Evolutionary conservation across 2,113 vertebrate genomes (phyloP).

Genomic region (Otocyon megalotis): DNA sequence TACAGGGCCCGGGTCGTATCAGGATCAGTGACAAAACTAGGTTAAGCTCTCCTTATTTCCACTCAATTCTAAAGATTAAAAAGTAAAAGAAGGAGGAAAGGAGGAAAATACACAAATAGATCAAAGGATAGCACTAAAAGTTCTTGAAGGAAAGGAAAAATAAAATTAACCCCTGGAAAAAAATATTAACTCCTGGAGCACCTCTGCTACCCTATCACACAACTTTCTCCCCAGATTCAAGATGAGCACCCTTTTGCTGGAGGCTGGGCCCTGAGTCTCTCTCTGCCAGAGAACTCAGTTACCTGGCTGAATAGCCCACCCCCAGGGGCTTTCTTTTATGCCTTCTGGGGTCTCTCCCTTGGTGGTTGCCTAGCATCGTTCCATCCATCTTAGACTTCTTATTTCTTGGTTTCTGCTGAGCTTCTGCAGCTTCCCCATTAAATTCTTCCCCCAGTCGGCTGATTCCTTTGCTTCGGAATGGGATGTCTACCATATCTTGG

Average conservation of each 20-base stretch:
- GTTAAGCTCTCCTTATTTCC: neutral
- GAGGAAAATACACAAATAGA: neutral
- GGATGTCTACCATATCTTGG: constrained; percentile 93
- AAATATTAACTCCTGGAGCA: neutral
- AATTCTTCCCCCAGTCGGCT: constrained; percentile 84
- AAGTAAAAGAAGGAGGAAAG: neutral
- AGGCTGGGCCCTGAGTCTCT: neutral
- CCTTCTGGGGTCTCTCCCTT: constrained; percentile 93
- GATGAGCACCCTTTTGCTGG: neutral
- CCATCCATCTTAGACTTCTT: constrained; percentile 84
- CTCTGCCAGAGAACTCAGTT: neutral
- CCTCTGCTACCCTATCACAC: neutral
- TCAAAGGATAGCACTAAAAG: neutral
- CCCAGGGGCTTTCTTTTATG: constrained; percentile 95
- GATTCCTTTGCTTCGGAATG: constrained; percentile 90
- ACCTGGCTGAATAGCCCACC: constrained; percentile 96
- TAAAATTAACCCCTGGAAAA: neutral
- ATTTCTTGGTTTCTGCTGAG: constrained; percentile 82
- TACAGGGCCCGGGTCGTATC: neutral
- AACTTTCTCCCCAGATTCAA: neutral
- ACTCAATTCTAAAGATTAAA: neutral
- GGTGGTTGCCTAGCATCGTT: constrained; percentile 88
- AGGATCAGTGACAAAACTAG: constrained; percentile 29
- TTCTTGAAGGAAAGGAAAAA: neutral
- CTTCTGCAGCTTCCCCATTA: constrained; percentile 81